A percentile compares a stretch with the other conserved stretches of the same genome.
phyloP scores from a whole-genome alignment of 1,140 invertebrate genomes.

The Parapsyche elsis region DNA sequence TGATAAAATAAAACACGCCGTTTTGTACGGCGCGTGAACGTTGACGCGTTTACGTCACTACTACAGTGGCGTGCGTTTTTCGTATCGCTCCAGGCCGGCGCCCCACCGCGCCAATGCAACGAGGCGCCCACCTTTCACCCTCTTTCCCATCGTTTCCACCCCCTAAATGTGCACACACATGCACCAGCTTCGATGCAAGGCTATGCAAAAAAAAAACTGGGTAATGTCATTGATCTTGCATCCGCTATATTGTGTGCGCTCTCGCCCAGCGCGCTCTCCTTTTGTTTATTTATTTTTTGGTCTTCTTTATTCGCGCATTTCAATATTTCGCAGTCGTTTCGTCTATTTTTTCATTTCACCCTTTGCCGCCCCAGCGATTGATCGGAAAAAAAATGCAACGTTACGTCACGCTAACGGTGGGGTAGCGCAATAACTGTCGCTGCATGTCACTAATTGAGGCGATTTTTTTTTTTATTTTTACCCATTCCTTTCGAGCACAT shows the following conservation, averaged over 20 bases:
- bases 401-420: constrained; percentile 46
- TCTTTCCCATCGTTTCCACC: constrained; percentile 3
- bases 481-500: too few relatives aligned
- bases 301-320: constrained; percentile 17
- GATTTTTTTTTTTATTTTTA: constrained; percentile 12
- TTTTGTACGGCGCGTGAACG: neutral
- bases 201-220: constrained; percentile 55
- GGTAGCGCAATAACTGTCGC: constrained; percentile 6
- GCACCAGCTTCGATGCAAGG: constrained; percentile 48
- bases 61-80: constrained; percentile 34
- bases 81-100: neutral
- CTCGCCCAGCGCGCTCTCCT: neutral
- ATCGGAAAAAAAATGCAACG: constrained; percentile 43
- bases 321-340: constrained; percentile 11
- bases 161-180: constrained; percentile 28
- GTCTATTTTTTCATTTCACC: constrained; percentile 27
- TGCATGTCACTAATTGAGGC: neutral
- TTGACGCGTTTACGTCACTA: neutral
- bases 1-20: neutral
- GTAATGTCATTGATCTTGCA: constrained; percentile 57
- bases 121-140: neutral
- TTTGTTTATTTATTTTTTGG: constrained; percentile 22
- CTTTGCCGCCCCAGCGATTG: constrained; percentile 38
- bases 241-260: constrained; percentile 27
- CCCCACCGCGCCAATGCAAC: neutral